A percentile compares a stretch with the other conserved stretches of the same genome.
These are phyloP conservation scores for Chromoteleia sp. DNA, from an alignment of 2,888 invertebrate genomes.

Conservation along the genomic window DNA sequence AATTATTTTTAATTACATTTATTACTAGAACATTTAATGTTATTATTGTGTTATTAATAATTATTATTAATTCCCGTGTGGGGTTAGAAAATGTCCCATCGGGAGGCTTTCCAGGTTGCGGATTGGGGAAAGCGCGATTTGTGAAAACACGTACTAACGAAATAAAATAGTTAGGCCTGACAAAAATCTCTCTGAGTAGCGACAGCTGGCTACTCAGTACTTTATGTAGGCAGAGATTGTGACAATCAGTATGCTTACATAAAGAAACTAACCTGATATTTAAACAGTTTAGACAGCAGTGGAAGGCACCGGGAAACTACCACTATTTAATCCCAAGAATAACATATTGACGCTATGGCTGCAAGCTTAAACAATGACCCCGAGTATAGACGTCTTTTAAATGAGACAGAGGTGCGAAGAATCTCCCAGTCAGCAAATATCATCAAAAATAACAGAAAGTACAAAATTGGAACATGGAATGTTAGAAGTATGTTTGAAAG, in stretches of 20 bases:
- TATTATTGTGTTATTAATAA: too few relatives aligned
- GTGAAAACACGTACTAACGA: neutral
- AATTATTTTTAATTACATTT: too few relatives aligned
- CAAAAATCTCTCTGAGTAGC: slow-evolving; percentile 4
- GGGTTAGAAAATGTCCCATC: too few relatives aligned
- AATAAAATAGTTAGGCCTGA: neutral
- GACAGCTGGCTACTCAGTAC: neutral
- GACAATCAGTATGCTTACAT: neutral
- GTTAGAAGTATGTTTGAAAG: too few relatives aligned
- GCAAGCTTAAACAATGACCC: neutral
- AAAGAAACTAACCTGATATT: neutral
- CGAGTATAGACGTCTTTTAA: neutral
- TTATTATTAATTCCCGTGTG: too few relatives aligned
- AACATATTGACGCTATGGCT: slow-evolving; percentile 1
- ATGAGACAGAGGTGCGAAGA: slow-evolving; percentile 6
- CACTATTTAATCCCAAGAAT: slow-evolving; percentile 3
- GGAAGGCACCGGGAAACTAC: slow-evolving; percentile 13
- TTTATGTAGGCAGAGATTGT: neutral
- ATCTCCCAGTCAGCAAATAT: neutral
- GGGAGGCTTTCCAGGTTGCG: too few relatives aligned
- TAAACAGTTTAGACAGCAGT: slow-evolving; percentile 1
- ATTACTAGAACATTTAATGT: too few relatives aligned
- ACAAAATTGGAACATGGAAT: too few relatives aligned
- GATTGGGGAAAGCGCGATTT: too few relatives aligned
- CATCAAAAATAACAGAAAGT: too few relatives aligned